Conservation (phyloP, 2,113 vertebrate genomes). For the Agapornis roseicollis region DNA sequence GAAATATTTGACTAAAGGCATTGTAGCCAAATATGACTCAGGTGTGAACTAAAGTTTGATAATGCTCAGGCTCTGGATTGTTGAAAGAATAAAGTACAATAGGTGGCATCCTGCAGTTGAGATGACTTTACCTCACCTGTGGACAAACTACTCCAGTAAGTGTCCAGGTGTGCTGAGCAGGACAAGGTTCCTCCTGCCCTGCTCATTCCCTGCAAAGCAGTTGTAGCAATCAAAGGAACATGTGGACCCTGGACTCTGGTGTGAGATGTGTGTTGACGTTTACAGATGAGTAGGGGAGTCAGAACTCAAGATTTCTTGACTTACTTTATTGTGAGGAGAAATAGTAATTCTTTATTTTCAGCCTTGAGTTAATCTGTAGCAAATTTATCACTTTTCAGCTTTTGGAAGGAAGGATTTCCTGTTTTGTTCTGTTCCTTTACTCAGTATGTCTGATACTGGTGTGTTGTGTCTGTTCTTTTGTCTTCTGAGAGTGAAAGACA, state of each 20-base stretch:
- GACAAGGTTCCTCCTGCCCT: background rate
- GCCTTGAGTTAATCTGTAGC: background rate
- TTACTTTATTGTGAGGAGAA: background rate
- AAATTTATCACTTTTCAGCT: background rate
- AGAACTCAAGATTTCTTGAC: background rate
- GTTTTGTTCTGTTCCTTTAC: slow-evolving; percentile 14
- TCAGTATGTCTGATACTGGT: background rate
- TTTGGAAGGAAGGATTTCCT: slow-evolving; percentile 28
- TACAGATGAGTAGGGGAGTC: background rate
- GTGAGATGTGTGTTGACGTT: background rate
- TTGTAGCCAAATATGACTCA: background rate
- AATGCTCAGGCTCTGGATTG: background rate
- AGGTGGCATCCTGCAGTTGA: background rate
- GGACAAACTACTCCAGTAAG: background rate
- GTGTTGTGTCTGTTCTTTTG: background rate
- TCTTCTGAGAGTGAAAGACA: slow-evolving; percentile 12
- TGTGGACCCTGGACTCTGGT: background rate
- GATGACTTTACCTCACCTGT: background rate
- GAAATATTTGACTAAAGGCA: background rate
- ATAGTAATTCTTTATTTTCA: background rate
- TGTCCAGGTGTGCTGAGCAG: background rate
- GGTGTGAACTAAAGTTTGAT: background rate
- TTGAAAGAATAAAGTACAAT: background rate
- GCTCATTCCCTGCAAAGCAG: background rate
- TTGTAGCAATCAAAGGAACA: background rate